These are phyloP conservation scores for Tetranychus truncatus DNA, from an alignment of 2,888 invertebrate species.

Conservation along the genomic window DNA sequence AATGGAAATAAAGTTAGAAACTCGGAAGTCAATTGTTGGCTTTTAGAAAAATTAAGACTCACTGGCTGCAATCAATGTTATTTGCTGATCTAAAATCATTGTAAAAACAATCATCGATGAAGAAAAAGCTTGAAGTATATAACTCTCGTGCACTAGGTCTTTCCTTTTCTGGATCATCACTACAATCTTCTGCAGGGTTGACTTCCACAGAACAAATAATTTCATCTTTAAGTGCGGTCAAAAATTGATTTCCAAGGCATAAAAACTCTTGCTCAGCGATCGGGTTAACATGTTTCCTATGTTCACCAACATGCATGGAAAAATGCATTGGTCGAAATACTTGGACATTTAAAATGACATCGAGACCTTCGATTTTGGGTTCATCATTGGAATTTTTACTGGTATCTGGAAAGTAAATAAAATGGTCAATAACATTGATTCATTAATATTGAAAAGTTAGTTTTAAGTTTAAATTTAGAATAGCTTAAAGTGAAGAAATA, in stretches of 20 bases:
- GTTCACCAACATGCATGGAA: slow-evolving; percentile 13
- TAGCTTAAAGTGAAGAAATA: not conserved
- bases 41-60: slow-evolving; percentile 19
- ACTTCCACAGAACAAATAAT: slow-evolving; percentile 54
- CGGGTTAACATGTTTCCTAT: not conserved
- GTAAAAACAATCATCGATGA: slow-evolving; percentile 58
- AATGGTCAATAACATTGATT: slow-evolving; percentile 10
- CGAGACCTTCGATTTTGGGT: too few species aligned
- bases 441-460: not conserved
- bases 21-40: slow-evolving; percentile 2
- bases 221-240: slow-evolving; percentile 53
- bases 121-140: slow-evolving; percentile 54
- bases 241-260: slow-evolving; percentile 46
- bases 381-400: too few species aligned
- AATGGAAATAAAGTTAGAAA: not conserved
- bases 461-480: not conserved
- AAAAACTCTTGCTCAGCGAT: slow-evolving; percentile 39
- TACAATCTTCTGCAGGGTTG: slow-evolving; percentile 34
- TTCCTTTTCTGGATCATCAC: slow-evolving; percentile 31
- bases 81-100: slow-evolving; percentile 46
- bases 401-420: too few species aligned
- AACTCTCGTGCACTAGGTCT: slow-evolving; percentile 32
- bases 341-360: slow-evolving; percentile 21
- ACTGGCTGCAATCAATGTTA: slow-evolving; percentile 47
- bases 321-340: slow-evolving; percentile 22